phyloP scores from a whole-genome alignment of 2,888 invertebrate species.

The Acronicta psi region DNA sequence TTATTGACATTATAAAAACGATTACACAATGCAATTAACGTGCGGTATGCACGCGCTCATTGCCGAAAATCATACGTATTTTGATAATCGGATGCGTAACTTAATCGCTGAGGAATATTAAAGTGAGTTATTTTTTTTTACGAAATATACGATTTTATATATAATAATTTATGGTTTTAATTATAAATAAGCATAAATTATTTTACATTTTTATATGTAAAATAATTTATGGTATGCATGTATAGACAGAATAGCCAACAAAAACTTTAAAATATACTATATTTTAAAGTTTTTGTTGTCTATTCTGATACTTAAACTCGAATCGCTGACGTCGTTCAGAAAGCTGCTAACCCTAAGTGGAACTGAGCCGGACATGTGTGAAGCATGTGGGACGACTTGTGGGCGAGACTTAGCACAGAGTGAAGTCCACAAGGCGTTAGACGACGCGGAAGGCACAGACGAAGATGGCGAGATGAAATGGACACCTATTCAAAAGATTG shows the following conservation, averaged over 20 bases:
- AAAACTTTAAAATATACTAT: background rate
- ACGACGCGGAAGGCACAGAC: too few species aligned
- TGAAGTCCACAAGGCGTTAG: too few species aligned
- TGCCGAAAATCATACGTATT: constrained; percentile 30
- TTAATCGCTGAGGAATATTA: constrained; percentile 25
- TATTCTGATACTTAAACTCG: background rate
- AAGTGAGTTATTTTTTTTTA: constrained; percentile 13
- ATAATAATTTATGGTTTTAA: constrained; percentile 2
- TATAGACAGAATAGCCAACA: background rate
- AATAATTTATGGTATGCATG: background rate
- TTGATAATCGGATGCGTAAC: constrained; percentile 30
- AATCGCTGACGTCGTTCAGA: too few species aligned
- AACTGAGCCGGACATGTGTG: too few species aligned
- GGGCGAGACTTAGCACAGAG: too few species aligned
- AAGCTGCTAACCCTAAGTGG: too few species aligned
- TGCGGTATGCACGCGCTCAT: constrained; percentile 37
- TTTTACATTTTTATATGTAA: background rate
- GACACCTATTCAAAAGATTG: too few species aligned
- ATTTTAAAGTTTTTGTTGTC: background rate
- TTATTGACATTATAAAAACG: constrained; percentile 70
- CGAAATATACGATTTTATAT: constrained; percentile 18
- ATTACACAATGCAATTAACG: constrained; percentile 70
- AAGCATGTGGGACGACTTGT: too few species aligned
- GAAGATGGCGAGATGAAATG: too few species aligned
- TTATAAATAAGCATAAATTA: constrained; percentile 22